Conservation (phyloP, 2,888 invertebrate genomes). For the Dascillus cervinus region DNA sequence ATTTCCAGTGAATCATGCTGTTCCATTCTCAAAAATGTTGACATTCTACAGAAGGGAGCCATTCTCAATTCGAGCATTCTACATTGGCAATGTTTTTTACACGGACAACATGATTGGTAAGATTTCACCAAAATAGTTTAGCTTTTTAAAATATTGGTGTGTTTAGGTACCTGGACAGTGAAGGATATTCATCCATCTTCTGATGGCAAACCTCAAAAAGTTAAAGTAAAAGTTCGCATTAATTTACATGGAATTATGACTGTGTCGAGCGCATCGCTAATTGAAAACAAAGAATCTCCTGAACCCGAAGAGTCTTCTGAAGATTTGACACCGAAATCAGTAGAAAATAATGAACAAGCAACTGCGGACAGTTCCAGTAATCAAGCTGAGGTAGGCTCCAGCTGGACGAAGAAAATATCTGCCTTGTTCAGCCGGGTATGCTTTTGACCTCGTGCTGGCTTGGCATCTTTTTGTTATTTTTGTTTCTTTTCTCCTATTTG, state of each 20-base stretch:
- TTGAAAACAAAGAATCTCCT: slow-evolving; percentile 62
- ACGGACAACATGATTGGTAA: slow-evolving; percentile 73
- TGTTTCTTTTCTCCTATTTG: slow-evolving; percentile 1
- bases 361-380: slow-evolving; percentile 26
- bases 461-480: slow-evolving; percentile 18
- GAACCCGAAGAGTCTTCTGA: slow-evolving; percentile 36
- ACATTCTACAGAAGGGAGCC: slow-evolving; percentile 87
- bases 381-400: slow-evolving; percentile 42
- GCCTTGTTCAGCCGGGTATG: slow-evolving; percentile 46
- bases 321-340: slow-evolving; percentile 20
- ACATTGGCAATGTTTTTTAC: slow-evolving; percentile 67
- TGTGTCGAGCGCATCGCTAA: slow-evolving; percentile 76
- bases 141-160: too few relatives aligned
- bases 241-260: slow-evolving; percentile 90
- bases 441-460: slow-evolving; percentile 36
- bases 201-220: slow-evolving; percentile 88
- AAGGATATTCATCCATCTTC: slow-evolving; percentile 78
- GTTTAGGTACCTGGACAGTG: slow-evolving; percentile 63
- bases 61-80: slow-evolving; percentile 80
- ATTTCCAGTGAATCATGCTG: slow-evolving; percentile 80
- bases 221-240: slow-evolving; percentile 92
- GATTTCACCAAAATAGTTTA: too few relatives aligned
- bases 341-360: slow-evolving; percentile 9
- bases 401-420: slow-evolving; percentile 45
- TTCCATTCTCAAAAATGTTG: slow-evolving; percentile 91